Conservation (phyloP, 2,888 invertebrate genomes). For the Oscheius sp. region DNA sequence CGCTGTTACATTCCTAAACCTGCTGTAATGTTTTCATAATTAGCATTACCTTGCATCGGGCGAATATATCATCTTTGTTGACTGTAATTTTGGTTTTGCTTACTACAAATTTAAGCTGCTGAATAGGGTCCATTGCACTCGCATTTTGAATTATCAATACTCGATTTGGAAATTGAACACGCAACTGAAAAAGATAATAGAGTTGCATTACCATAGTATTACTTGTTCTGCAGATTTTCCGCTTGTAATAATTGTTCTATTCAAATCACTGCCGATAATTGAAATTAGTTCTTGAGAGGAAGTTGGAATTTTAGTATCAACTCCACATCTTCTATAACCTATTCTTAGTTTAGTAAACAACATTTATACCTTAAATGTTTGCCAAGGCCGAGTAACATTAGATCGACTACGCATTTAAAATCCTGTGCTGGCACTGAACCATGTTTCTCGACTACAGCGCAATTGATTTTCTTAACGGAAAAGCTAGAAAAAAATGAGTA, state of each 20-base stretch:
- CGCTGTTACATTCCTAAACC: slow-evolving; percentile 23
- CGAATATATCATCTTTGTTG: slow-evolving; percentile 28
- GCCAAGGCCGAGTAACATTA: slow-evolving; percentile 51
- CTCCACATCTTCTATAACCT: slow-evolving; percentile 8
- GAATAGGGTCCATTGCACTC: slow-evolving; percentile 7
- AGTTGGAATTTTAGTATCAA: neutral
- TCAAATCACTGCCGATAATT: neutral
- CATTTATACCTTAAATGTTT: slow-evolving; percentile 36
- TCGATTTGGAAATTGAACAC: neutral
- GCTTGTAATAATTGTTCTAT: slow-evolving; percentile 6
- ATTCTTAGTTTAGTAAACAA: neutral
- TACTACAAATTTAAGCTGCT: slow-evolving; percentile 18
- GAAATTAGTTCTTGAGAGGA: neutral
- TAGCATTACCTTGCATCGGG: slow-evolving; percentile 22
- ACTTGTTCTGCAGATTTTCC: slow-evolving; percentile 13
- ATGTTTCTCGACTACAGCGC: neutral
- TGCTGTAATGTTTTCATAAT: neutral
- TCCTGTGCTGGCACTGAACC: slow-evolving; percentile 31
- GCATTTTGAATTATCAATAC: slow-evolving; percentile 13
- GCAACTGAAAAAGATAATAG: slow-evolving; percentile 14
- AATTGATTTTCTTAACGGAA: slow-evolving; percentile 22
- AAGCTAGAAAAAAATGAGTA: neutral
- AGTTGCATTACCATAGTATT: no score
- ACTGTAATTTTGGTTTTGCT: neutral
- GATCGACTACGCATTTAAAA: slow-evolving; percentile 41